Base-by-base conservation (phyloP, 92 coral and sea anemone genomes). In the Diadumene lineata region DNA sequence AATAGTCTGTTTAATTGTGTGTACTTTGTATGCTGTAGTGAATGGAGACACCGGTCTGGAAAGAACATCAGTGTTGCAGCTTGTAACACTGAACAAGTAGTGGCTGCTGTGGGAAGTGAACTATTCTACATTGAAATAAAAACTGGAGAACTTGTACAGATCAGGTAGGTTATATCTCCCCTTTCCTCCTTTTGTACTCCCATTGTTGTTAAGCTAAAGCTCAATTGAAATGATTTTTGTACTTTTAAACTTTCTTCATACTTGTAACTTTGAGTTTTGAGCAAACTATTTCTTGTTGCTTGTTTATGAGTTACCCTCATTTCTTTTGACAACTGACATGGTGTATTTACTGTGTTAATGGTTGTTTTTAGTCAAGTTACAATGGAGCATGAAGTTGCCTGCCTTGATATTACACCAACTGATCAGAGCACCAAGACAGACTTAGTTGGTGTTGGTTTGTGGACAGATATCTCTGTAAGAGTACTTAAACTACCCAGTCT, bases 31-130 rank as follows among this genome's bases (percentile, higher is more conserved):
- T n/a, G n/a, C n/a, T n/a, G n/a, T 79, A 93, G 98, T 84, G 98
- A 94, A 60, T 94, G 98, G 98, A 85, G 87, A 24, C 98, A 92
- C 63, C 84, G 89, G 6, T 70, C 88, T 24, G 88, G 79, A 16
- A 96, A 96, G 87, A 89, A 92, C 69, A 96, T 96, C 79, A 96
- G 99, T n/a, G 99, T 96, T 15, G 92, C 89, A n/a, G 89, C 97
- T 0, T 96, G 97, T 66, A 92, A 94, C 85, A 69, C 80, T 27
- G 92, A 85, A 53, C 98, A 94, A 74, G 92, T 88, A 29, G 96
- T 92, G 32, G 81, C 84, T 21, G 98, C 98, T 30, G 98, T 96
- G 57, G 97, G 99, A 32, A 88, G 94, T 64, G 91, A 92, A 53
- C 51, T 96, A 78, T 96, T 73, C 75, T 96, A 96, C 70, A 78